Conservation (phyloP, 2,797 vertebrate species). For the Vultur gryphus region DNA sequence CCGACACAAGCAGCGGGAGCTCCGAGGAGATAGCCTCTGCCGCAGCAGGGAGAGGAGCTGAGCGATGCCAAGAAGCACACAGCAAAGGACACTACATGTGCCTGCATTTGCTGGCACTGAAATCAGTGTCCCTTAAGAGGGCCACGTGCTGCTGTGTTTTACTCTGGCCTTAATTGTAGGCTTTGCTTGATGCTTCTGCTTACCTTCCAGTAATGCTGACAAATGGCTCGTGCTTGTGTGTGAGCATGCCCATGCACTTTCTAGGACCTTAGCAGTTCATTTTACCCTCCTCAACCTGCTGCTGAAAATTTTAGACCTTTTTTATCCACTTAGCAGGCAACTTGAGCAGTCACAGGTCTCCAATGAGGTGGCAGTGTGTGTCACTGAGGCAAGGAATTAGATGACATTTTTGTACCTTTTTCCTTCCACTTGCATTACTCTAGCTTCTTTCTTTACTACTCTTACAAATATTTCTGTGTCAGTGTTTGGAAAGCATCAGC, state of each 20-base stretch:
- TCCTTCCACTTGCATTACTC: not conserved
- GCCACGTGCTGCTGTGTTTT: not conserved
- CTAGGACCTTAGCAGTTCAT: not conserved
- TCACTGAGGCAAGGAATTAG: not conserved
- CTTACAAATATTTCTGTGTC: not conserved
- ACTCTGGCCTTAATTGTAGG: not conserved
- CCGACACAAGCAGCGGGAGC: not conserved
- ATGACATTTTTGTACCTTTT: not conserved
- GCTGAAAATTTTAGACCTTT: not conserved
- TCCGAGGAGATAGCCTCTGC: not conserved
- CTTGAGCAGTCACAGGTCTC: not conserved
- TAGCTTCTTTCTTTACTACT: not conserved
- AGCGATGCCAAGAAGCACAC: not conserved
- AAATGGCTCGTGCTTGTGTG: not conserved
- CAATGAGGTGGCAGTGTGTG: fast-evolving
- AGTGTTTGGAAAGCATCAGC: not conserved
- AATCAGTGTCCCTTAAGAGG: not conserved
- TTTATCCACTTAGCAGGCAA: not conserved
- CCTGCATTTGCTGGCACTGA: not conserved
- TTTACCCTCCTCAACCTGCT: not conserved
- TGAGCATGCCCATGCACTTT: not conserved
- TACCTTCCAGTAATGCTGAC: not conserved
- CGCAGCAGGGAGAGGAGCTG: not conserved
- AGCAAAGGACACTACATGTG: not conserved
- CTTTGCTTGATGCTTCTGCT: not conserved